These are phyloP conservation scores for Muraenolepis orangiensis DNA, from an alignment of 2,797 vertebrate species.

Conservation along the genomic window DNA sequence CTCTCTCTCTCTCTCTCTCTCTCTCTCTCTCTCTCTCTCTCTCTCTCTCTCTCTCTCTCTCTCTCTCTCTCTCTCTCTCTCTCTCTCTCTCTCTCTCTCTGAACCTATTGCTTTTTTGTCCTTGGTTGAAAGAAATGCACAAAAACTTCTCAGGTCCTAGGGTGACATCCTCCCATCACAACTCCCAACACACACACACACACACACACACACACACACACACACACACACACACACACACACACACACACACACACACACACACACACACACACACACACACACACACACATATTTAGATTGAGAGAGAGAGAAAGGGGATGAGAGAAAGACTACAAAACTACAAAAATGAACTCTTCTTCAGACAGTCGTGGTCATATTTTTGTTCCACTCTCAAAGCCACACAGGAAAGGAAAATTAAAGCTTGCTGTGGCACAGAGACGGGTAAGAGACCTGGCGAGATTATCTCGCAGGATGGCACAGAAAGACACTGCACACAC, in stretches of 20 bases:
- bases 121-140: neutral
- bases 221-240: neutral
- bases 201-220: neutral
- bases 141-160: neutral
- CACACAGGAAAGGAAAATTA: conserved; percentile 57
- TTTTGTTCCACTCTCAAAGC: conserved; percentile 46
- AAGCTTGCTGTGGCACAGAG: conserved; percentile 62
- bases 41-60: neutral
- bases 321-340: conserved; percentile 33
- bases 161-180: neutral
- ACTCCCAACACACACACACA: neutral
- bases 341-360: conserved; percentile 50
- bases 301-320: conserved; percentile 24
- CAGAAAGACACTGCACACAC: neutral
- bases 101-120: neutral
- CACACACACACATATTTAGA: neutral
- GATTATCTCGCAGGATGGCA: neutral
- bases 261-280: conserved; percentile 17
- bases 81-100: neutral
- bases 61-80: neutral
- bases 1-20: neutral
- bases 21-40: neutral
- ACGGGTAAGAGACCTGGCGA: neutral
- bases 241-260: neutral
- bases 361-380: conserved; percentile 51